Conservation (phyloP, 1,140 invertebrate genomes). For the Drosophila fuyamai region DNA sequence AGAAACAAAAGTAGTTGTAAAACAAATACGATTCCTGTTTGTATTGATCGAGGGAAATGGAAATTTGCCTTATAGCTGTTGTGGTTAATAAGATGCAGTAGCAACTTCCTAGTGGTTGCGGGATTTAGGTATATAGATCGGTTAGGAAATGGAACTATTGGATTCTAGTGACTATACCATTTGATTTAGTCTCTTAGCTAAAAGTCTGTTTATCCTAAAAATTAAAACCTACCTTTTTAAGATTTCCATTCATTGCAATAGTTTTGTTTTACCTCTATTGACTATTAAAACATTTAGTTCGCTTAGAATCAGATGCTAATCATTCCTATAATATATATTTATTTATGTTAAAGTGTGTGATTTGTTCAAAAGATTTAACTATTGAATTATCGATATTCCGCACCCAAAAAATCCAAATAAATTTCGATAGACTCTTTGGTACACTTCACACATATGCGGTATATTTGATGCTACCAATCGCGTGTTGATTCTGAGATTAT, state of each 20-base stretch:
- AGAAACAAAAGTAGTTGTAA: constrained; percentile 61
- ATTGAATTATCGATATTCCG: too few relatives aligned
- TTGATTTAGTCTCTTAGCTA: not conserved
- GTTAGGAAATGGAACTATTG: not conserved
- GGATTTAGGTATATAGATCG: not conserved
- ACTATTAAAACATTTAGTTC: too few relatives aligned
- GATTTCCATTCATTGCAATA: too few relatives aligned
- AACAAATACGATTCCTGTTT: constrained; percentile 24
- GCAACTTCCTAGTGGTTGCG: too few relatives aligned
- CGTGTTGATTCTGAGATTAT: constrained; percentile 44
- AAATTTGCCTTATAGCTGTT: not conserved
- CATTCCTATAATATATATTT: too few relatives aligned
- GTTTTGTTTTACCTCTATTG: too few relatives aligned
- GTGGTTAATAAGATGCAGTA: not conserved
- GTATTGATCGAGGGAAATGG: not conserved
- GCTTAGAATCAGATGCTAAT: too few relatives aligned
- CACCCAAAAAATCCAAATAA: not conserved
- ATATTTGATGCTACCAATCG: constrained; percentile 31
- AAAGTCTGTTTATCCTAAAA: too few relatives aligned
- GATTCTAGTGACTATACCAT: not conserved
- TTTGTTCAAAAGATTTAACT: too few relatives aligned
- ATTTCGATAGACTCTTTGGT: constrained; percentile 1
- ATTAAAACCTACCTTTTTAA: too few relatives aligned
- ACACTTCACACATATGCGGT: constrained; percentile 15
- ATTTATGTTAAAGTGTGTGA: too few relatives aligned